Evolutionary conservation across 2,888 invertebrate species (phyloP).

Genomic region (Pseudococcus longispinus): DNA sequence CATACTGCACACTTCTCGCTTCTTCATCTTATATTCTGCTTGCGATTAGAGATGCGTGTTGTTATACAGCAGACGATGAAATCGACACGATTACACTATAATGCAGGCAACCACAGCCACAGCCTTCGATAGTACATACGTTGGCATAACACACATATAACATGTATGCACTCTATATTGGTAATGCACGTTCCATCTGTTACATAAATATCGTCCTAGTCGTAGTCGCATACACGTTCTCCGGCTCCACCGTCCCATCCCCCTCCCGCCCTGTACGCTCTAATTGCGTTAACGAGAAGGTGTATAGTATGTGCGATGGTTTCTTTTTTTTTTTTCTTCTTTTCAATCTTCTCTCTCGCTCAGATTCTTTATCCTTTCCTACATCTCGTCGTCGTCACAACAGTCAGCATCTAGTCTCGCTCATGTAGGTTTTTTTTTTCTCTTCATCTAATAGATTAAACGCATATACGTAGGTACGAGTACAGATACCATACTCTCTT

Average conservation of each 20-base stretch:
- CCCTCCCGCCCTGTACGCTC: not conserved
- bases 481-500: not conserved
- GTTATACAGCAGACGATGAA: not conserved
- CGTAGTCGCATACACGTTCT: not conserved
- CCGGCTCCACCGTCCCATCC: not conserved
- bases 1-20: not conserved
- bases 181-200: constrained; percentile 34
- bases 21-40: not conserved
- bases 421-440: not conserved
- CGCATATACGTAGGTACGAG: not conserved
- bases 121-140: constrained; percentile 6
- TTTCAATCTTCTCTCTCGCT: not conserved
- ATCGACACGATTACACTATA: constrained; percentile 8
- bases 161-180: constrained; percentile 10
- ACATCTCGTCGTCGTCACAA: not conserved
- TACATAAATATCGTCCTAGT: constrained; percentile 21
- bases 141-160: not conserved
- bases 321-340: not conserved
- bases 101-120: constrained; percentile 21
- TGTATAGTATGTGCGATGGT: not conserved
- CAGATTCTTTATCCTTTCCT: not conserved
- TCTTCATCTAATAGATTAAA: not conserved
- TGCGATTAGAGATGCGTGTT: not conserved
- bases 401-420: not conserved
- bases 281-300: constrained; percentile 31